Evolutionary conservation across 2,888 invertebrate species (phyloP).

Genomic region (Lordiphosa andalusiaca): DNA sequence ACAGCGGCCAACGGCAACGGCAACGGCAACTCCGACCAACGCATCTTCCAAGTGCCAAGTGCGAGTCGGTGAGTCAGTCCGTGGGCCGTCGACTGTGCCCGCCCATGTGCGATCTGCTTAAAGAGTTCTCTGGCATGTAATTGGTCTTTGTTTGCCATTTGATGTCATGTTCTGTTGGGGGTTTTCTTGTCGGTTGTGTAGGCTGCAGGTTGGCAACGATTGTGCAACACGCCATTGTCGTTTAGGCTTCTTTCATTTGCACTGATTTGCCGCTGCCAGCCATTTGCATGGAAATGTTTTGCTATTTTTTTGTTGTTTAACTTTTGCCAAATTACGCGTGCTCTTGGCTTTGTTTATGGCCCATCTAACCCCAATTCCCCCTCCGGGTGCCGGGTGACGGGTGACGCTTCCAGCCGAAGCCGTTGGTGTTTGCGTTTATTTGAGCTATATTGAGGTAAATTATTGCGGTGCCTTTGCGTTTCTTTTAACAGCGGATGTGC

Average conservation of each 20-base stretch:
- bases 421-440: conserved; percentile 55
- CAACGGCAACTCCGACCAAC: conserved; percentile 3
- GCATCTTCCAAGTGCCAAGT: conserved; percentile 29
- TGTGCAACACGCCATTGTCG: conserved; percentile 69
- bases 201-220: conserved; percentile 59
- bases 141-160: conserved; percentile 71
- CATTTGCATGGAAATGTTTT: conserved; percentile 64
- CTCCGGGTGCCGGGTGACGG: neutral
- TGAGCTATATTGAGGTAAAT: conserved; percentile 64
- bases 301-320: conserved; percentile 8
- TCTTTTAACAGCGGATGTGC: conserved; percentile 53
- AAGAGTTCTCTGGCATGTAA: conserved; percentile 51
- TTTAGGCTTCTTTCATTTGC: conserved; percentile 59
- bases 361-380: conserved; percentile 34
- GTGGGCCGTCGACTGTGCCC: conserved; percentile 42
- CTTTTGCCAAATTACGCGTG: conserved; percentile 64
- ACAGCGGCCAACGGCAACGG: conserved; percentile 31
- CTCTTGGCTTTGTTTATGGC: conserved; percentile 65
- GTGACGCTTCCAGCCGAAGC: neutral
- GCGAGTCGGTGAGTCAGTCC: conserved; percentile 47
- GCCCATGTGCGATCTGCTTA: conserved; percentile 52
- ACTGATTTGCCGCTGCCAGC: conserved; percentile 59
- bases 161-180: conserved; percentile 67
- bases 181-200: conserved; percentile 44
- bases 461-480: conserved; percentile 52